Conservation (phyloP, 2,113 vertebrate species). For the Castor canadensis region DNA sequence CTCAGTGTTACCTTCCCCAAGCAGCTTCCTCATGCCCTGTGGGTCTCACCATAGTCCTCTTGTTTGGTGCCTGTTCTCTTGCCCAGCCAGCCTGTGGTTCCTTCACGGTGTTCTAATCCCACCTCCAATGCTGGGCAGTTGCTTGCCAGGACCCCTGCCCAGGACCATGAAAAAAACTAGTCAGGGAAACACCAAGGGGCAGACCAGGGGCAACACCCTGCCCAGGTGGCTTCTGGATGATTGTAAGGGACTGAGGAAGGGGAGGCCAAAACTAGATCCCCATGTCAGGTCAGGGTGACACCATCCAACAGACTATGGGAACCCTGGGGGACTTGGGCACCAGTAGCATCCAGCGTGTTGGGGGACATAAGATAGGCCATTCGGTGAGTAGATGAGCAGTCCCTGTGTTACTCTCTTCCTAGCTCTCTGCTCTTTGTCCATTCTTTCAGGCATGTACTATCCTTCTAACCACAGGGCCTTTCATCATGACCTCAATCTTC, state of each 20-base stretch:
- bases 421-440: not conserved
- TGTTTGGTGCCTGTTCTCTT: not conserved
- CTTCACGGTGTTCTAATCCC: no score
- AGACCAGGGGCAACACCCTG: not conserved
- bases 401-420: not conserved
- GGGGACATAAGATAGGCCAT: not conserved
- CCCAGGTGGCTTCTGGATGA: not conserved
- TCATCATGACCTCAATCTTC: not conserved
- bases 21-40: not conserved
- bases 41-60: not conserved
- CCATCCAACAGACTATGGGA: not conserved
- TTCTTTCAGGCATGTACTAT: no score
- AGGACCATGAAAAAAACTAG: not conserved
- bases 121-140: not conserved
- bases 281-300: not conserved
- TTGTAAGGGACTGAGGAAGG: not conserved
- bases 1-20: rapidly evolving
- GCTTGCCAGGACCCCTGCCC: not conserved
- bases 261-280: not conserved
- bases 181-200: not conserved
- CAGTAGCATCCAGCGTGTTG: no score
- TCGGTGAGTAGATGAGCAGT: not conserved
- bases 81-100: not conserved
- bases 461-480: not conserved
- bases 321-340: not conserved